Percentiles rank a stretch among this genome's conserved stretches.
phyloP scores from a whole-genome alignment of 2,888 invertebrate genomes.

The Phaonia tiefii region DNA sequence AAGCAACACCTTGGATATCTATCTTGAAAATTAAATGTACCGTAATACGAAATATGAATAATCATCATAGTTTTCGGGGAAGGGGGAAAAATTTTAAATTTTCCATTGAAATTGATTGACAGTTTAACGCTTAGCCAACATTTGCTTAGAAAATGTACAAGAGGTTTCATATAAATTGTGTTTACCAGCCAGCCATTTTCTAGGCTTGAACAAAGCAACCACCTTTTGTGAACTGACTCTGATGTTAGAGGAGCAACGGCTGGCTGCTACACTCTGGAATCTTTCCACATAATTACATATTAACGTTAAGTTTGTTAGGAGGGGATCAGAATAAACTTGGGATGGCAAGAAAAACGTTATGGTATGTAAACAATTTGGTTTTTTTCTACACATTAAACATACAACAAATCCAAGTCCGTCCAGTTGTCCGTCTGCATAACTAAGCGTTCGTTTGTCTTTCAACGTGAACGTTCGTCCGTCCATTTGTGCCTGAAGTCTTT shows the following conservation, averaged over 20 bases:
- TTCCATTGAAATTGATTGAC: conserved; percentile 58
- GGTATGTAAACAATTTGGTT: conserved; percentile 48
- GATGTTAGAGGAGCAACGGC: background rate
- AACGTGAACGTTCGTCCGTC: background rate
- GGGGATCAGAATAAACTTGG: conserved; percentile 8
- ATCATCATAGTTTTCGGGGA: conserved; percentile 4
- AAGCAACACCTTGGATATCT: conserved; percentile 15
- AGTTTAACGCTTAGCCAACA: conserved; percentile 62
- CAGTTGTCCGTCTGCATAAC: conserved; percentile 29
- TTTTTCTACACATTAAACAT: conserved; percentile 3
- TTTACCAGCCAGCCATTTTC: background rate
- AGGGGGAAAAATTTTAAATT: conserved; percentile 3
- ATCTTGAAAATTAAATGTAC: conserved; percentile 39
- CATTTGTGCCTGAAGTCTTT: background rate
- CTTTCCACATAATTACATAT: conserved; percentile 26
- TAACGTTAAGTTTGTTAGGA: background rate
- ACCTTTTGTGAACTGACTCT: conserved; percentile 7
- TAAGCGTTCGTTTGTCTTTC: too few species aligned
- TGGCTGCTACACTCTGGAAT: background rate
- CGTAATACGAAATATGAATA: conserved; percentile 36
- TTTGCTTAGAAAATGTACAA: conserved; percentile 50
- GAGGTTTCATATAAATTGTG: too few species aligned
- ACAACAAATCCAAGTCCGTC: conserved; percentile 32
- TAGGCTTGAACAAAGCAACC: conserved; percentile 17
- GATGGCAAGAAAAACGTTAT: conserved; percentile 23